Evolutionary conservation across 1,140 invertebrate genomes (phyloP).

Genomic region (Caenorhabditis latens): DNA sequence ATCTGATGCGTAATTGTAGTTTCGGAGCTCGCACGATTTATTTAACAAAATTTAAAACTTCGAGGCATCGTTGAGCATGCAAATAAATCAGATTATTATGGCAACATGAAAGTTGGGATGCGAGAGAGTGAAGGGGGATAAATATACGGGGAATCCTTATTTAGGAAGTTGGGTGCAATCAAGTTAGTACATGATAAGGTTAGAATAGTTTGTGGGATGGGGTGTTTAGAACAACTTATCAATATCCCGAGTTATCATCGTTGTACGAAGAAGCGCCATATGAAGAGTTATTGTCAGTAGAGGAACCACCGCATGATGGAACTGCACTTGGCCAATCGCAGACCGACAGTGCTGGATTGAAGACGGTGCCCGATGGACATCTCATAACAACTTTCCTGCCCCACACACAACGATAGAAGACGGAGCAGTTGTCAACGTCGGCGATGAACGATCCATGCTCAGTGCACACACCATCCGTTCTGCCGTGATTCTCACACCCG

Average conservation of each 20-base stretch:
- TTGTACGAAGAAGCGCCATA: slow-evolving; percentile 30
- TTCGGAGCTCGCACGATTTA: slow-evolving; percentile 43
- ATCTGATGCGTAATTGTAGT: neutral
- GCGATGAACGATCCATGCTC: slow-evolving; percentile 64
- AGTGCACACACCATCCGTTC: slow-evolving; percentile 9
- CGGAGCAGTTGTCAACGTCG: slow-evolving; percentile 68
- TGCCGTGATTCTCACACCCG: slow-evolving; percentile 47
- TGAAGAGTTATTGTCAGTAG: neutral
- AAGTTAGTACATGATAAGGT: slow-evolving; percentile 43
- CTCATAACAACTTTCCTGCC: slow-evolving; percentile 57
- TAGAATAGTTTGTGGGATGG: slow-evolving; percentile 44
- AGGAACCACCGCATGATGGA: slow-evolving; percentile 48
- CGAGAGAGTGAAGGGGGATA: neutral
- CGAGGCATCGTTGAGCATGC: slow-evolving; percentile 45
- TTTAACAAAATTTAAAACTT: slow-evolving; percentile 54
- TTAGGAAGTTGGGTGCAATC: neutral
- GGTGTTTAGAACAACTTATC: slow-evolving; percentile 54
- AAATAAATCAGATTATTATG: slow-evolving; percentile 56
- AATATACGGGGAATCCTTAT: slow-evolving; percentile 7
- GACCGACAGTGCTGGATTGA: slow-evolving; percentile 68
- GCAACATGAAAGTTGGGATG: slow-evolving; percentile 36
- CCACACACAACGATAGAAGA: slow-evolving; percentile 70
- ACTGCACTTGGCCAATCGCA: slow-evolving; percentile 72
- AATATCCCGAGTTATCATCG: slow-evolving; percentile 50
- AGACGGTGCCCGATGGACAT: slow-evolving; percentile 71